A percentile compares a stretch with the other conserved stretches of the same genome.
These are phyloP conservation scores for Dasypogon diadema DNA, from an alignment of 2,888 invertebrate genomes.

Conservation along the genomic window DNA sequence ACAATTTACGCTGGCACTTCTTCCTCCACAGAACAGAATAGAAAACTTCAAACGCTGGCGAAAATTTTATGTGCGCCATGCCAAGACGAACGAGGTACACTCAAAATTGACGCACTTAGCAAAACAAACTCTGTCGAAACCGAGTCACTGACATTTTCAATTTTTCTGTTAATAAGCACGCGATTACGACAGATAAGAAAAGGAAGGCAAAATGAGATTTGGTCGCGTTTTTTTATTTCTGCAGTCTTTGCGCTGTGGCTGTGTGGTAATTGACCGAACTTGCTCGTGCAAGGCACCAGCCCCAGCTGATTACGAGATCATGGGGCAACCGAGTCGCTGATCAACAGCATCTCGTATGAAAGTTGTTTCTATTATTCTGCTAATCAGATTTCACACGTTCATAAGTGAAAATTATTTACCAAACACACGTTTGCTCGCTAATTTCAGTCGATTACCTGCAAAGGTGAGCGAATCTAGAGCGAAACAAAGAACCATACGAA, in stretches of 20 bases:
- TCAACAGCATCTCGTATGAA: background rate
- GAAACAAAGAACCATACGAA: slow-evolving; percentile 11
- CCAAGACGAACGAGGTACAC: too few relatives aligned
- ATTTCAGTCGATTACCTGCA: background rate
- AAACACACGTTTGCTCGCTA: too few relatives aligned
- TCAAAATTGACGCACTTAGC: background rate
- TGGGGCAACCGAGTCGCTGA: background rate
- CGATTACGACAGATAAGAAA: background rate
- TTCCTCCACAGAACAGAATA: background rate
- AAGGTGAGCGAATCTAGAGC: background rate
- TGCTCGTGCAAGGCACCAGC: background rate
- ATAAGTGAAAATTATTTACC: background rate
- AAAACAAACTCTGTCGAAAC: background rate
- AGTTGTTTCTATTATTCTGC: background rate
- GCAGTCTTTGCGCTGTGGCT: too few relatives aligned
- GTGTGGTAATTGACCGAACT: too few relatives aligned
- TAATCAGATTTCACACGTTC: background rate
- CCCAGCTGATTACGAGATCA: slow-evolving; percentile 11
- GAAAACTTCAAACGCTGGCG: background rate
- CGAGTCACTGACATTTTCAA: background rate
- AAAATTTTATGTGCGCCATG: background rate
- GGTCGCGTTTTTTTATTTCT: too few relatives aligned
- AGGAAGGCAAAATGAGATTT: background rate
- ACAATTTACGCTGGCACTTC: background rate
- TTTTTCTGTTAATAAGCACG: background rate